These are phyloP conservation scores for Gryllus longicercus DNA, from an alignment of 2,888 invertebrate species.

Conservation along the genomic window DNA sequence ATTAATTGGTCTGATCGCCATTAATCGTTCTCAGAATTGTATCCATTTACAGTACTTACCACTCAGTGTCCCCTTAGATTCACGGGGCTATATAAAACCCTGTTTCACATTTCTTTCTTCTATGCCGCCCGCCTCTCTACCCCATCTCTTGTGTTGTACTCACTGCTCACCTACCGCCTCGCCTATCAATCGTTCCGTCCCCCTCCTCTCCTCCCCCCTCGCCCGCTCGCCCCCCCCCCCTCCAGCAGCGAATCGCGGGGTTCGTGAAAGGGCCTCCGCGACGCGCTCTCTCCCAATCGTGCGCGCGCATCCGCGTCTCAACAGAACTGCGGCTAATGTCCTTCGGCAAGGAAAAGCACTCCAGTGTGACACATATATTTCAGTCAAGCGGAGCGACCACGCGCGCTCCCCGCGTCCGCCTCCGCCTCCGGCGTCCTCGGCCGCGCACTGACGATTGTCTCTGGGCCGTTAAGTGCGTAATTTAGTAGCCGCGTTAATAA, in stretches of 20 bases:
- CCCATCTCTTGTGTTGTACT: no score
- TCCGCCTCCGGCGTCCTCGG: no score
- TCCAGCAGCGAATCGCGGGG: neutral
- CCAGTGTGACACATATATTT: slow-evolving; percentile 1
- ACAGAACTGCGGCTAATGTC: neutral
- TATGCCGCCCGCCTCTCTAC: no score
- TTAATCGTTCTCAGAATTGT: no score
- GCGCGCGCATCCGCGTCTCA: neutral
- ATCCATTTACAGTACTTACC: no score
- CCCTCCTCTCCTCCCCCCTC: neutral
- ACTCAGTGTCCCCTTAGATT: no score
- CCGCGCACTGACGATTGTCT: slow-evolving; percentile 1
- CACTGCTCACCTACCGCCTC: no score
- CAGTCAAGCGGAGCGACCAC: neutral
- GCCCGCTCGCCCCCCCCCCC: neutral
- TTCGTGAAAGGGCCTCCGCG: neutral
- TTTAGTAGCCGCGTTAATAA: neutral
- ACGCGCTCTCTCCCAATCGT: neutral
- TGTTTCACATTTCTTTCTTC: no score
- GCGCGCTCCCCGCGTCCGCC: neutral
- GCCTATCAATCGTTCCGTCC: no score
- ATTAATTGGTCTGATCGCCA: no score
- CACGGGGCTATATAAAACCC: no score
- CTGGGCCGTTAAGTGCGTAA: slow-evolving; percentile 17
- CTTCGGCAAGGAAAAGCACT: slow-evolving; percentile 10